phyloP scores from a whole-genome alignment of 2,888 invertebrate genomes.

The Ganaspis brasiliensis region DNA sequence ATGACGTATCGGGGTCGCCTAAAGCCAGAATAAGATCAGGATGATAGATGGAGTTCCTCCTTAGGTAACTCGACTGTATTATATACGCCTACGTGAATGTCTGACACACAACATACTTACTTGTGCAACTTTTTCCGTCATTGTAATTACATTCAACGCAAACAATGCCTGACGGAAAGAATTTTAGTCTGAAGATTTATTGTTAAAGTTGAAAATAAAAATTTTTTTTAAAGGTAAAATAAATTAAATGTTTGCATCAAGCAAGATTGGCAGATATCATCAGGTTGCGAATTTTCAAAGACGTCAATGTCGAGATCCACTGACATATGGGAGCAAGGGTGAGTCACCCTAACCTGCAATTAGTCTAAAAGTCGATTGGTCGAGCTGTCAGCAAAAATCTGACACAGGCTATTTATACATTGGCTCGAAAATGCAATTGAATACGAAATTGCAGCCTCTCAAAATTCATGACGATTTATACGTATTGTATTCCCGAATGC shows the following conservation, averaged over 20 bases:
- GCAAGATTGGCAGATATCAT: no score
- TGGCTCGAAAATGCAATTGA: slow-evolving; percentile 69
- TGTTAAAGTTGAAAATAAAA: no score
- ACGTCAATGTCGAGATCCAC: background rate
- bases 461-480: slow-evolving; percentile 76
- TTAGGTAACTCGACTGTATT: slow-evolving; percentile 63
- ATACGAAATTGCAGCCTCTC: slow-evolving; percentile 74
- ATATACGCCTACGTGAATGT: slow-evolving; percentile 49
- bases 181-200: no score
- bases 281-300: background rate
- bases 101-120: background rate
- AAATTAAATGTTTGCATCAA: no score
- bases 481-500: slow-evolving; percentile 70
- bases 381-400: slow-evolving; percentile 3
- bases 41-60: slow-evolving; percentile 72
- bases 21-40: slow-evolving; percentile 70
- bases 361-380: slow-evolving; percentile 47
- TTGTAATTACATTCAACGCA: background rate
- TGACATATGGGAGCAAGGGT: slow-evolving; percentile 41
- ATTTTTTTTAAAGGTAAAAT: no score
- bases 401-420: slow-evolving; percentile 5
- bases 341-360: slow-evolving; percentile 66
- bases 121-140: background rate
- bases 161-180: background rate
- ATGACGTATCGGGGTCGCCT: slow-evolving; percentile 73